Evolutionary conservation across 2,888 invertebrate species (phyloP), one percentile per base, ranked within the genome.

Genomic region (Rhopalosiphum nymphaeae): DNA sequence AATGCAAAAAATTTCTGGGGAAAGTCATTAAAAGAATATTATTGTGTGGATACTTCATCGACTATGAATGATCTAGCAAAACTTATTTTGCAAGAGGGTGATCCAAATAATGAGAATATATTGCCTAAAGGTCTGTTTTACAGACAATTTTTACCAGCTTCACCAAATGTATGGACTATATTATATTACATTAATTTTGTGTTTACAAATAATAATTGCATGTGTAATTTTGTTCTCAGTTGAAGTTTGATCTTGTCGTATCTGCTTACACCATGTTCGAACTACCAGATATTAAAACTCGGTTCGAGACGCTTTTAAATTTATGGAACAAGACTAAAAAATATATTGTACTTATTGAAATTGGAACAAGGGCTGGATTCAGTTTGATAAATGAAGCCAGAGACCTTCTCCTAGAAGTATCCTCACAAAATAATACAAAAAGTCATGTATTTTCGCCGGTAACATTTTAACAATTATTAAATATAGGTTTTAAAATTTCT

Each of bases 311-410:
- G 0, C 96, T 98, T 94, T 96, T 97, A 91, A 98, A 97, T 95
- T 96, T 99, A 21, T 99, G 99, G 99, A 97, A 97, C 93, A 98
- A 98, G 96, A 98, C 98, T 0, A 97, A 97, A 95, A 97, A 97
- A 26, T 98, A 98, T 95, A 96, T 99, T 95, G 96, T 99, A 29
- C 96, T 99, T 10, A 97, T 98, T 0, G 99, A 99, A 96, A 97
- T 97, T 95, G 99, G 99, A 11, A 97, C 97, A 0, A 97, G 97
- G 95, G 97, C 97, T 85, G 99, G 98, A 4, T 98, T 98, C 95
- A 96, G 97, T 96, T 95, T 97, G 11, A 96, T 99, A 0, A 97
- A 98, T 95, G 99, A 99, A 96, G 98, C 98, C 0, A 96, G 99
- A 95, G 98, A 98, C 95, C 98, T 97, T 95, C 96, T 99, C 95